Base-by-base conservation (phyloP, 1,140 invertebrate genomes). In the Battus philenor region DNA sequence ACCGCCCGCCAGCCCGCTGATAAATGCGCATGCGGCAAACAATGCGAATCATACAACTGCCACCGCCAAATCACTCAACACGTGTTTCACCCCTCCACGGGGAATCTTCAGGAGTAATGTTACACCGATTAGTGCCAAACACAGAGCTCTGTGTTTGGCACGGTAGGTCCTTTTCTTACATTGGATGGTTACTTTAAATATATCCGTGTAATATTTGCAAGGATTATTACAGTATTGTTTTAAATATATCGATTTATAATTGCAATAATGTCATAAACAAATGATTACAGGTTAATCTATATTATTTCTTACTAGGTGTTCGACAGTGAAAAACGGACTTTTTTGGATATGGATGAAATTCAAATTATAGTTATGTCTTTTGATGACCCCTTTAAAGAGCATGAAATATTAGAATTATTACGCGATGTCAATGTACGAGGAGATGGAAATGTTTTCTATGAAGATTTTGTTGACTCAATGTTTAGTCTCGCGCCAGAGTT, bases 361-460 rank as follows among this genome's bases (percentile, higher is more conserved):
- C 44, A 62, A 54, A 29, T 47, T n/a, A 72, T 82, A 27, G 68
- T 79, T 1, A 73, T 54, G 6, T 36, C 5, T 0, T 71, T 73
- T 53, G 77, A 59, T 8, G 59, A 78, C 47, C 45, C 50, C 3
- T 81, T 76, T 34, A 54, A 49, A 47, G 59, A 62, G 43, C 41
- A 43, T 9, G 81, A 85, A 66, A 49, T 47, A 8, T 16, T 47
- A 32, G 81, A 85, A 59, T 39, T 82, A 15, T 10, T 81, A 24
- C 62, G 75, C n/a, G 81, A 85, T 49, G 76, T 68, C 2, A 79
- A 85, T 50, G 68, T 82, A 8, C 62, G 68, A 12, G 81, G 81
- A 0, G 75, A 78, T 51, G 81, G 81, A 10, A 81, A 78, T 44
- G 55, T 85, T 13, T 63, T 64, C 27, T 85, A 82, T 57, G 67